phyloP scores from a whole-genome alignment of 2,113 vertebrate genomes.

The Platysteira castanea region DNA sequence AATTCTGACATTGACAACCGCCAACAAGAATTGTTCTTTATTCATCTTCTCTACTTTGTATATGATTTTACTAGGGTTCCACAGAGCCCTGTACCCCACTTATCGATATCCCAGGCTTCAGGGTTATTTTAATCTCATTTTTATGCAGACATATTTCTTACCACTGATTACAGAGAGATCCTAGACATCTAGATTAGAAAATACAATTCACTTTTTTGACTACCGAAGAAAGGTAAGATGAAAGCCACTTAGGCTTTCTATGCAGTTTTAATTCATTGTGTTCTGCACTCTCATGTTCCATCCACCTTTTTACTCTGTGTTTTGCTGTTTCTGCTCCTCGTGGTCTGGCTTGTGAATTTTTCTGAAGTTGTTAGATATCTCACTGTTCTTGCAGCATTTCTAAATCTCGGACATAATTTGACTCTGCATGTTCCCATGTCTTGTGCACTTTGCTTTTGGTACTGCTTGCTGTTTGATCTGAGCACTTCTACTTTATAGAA shows the following conservation, averaged over 20 bases:
- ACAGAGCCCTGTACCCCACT: accelerated
- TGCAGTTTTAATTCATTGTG: accelerated
- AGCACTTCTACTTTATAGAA: neutral
- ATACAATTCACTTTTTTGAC: neutral
- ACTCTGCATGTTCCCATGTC: neutral
- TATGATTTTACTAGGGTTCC: neutral
- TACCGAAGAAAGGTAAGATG: neutral
- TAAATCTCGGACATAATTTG: neutral
- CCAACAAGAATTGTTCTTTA: neutral
- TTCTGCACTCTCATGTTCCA: neutral
- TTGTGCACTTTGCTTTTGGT: neutral
- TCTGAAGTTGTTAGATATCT: neutral
- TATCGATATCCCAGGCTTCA: neutral
- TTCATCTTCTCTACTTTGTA: neutral
- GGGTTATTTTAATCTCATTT: neutral
- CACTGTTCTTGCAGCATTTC: neutral
- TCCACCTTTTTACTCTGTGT: neutral
- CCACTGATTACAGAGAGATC: neutral
- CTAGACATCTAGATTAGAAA: neutral
- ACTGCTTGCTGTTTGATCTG: neutral
- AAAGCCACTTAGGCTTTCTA: neutral
- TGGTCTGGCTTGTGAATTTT: neutral
- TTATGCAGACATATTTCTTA: neutral
- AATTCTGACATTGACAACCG: neutral
- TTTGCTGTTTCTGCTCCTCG: neutral